Evolutionary conservation across 1,140 invertebrate genomes (phyloP).

Genomic region (Philopotamus ludificatus): DNA sequence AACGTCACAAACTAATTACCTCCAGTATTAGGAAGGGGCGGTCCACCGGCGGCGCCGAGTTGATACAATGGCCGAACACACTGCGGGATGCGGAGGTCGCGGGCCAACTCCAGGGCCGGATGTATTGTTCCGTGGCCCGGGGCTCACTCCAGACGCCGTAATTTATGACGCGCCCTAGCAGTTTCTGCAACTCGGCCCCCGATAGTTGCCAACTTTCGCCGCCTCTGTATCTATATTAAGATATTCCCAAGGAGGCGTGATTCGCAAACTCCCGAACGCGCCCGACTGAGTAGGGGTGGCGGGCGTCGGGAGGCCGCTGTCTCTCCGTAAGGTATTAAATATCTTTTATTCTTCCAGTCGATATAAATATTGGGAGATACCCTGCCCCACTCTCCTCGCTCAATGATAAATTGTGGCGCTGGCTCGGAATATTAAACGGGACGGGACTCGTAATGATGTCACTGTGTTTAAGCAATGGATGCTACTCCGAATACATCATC

Average conservation of each 20-base stretch:
- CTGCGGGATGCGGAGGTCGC: neutral
- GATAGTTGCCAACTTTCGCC: neutral
- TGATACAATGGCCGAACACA: slow-evolving; percentile 16
- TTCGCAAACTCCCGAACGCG: too few species aligned
- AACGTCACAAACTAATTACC: slow-evolving; percentile 32
- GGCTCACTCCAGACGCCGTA: neutral
- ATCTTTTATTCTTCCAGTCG: neutral
- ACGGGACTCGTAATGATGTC: too few species aligned
- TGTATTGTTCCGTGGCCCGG: neutral
- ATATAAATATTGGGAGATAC: too few species aligned
- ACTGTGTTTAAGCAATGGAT: too few species aligned
- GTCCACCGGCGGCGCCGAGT: neutral
- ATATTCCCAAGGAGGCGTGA: neutral
- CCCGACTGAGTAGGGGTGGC: too few species aligned
- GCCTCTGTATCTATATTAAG: neutral
- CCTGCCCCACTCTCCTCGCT: too few species aligned
- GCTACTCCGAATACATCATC: too few species aligned
- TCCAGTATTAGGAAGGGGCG: slow-evolving; percentile 28
- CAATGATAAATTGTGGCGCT: too few species aligned
- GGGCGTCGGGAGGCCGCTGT: too few species aligned
- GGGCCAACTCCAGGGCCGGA: neutral
- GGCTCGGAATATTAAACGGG: too few species aligned
- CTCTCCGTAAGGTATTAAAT: neutral
- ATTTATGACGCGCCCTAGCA: neutral
- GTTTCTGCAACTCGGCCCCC: neutral